A percentile compares a stretch with the other conserved stretches of the same genome.
Conservation (phyloP, 2,797 vertebrate species). For the Rhinophrynus dorsalis region DNA sequence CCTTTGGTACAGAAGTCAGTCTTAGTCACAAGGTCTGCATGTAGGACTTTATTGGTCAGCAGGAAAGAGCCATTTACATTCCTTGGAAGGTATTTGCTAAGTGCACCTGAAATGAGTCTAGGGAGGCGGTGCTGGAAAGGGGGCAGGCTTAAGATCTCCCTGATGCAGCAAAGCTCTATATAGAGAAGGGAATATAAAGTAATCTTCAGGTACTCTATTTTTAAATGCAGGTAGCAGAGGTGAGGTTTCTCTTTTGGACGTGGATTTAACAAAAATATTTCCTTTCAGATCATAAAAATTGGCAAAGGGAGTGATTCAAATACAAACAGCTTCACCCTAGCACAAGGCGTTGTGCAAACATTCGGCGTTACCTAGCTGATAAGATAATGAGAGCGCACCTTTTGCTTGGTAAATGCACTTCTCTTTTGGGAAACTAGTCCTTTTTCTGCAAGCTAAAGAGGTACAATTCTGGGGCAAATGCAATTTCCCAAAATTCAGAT, state of each 20-base stretch:
- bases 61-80: conserved; percentile 67
- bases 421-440: conserved; percentile 9
- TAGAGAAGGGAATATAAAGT: conserved; percentile 57
- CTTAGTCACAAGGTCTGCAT: conserved; percentile 57
- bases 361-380: conserved; percentile 57
- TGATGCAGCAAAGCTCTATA: conserved; percentile 49
- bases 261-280: conserved; percentile 51
- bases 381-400: conserved; percentile 61
- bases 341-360: conserved; percentile 60
- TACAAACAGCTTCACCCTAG: conserved; percentile 63
- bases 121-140: conserved; percentile 62
- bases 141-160: conserved; percentile 54
- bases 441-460: too few relatives aligned
- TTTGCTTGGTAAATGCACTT: conserved; percentile 52
- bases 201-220: conserved; percentile 19
- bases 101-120: conserved; percentile 62
- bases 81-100: conserved; percentile 73
- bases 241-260: conserved; percentile 31
- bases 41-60: conserved; percentile 66
- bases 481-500: too few relatives aligned
- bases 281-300: conserved; percentile 49
- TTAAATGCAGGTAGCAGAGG: neutral
- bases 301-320: conserved; percentile 56
- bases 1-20: conserved; percentile 62
- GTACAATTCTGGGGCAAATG: too few relatives aligned